Percentiles rank a stretch among this genome's conserved stretches.
phyloP scores from a whole-genome alignment of 1,140 invertebrate species.

The Drosophila littoralis region DNA sequence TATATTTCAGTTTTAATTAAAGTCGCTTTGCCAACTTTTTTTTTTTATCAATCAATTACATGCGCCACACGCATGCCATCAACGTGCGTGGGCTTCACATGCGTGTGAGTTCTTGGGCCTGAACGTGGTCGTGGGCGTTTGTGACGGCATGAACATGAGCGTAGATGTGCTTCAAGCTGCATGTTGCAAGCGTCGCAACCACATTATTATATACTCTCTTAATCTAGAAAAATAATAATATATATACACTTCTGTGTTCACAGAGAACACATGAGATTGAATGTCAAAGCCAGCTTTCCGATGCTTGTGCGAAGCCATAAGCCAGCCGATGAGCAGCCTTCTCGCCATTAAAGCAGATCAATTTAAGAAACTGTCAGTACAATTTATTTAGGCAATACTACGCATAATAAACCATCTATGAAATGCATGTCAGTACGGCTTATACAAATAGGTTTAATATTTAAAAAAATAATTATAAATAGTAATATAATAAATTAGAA shows the following conservation, averaged over 20 bases:
- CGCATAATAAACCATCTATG: no score
- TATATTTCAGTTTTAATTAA: constrained; percentile 23
- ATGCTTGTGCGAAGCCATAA: no score
- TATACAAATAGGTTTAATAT: no score
- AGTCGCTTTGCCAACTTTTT: background rate
- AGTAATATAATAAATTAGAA: no score
- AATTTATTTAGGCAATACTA: no score
- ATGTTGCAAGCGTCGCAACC: background rate
- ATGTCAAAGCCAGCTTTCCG: background rate
- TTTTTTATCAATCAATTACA: constrained; percentile 15
- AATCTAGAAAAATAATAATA: background rate
- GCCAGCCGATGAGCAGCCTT: no score
- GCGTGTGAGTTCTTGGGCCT: background rate
- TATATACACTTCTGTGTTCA: background rate
- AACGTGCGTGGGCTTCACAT: background rate
- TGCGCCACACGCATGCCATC: background rate
- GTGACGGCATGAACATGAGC: background rate
- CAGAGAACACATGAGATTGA: constrained; percentile 2
- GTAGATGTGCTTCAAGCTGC: background rate
- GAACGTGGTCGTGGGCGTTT: background rate
- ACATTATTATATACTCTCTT: background rate
- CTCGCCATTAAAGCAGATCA: no score
- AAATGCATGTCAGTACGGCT: no score
- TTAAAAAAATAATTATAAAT: no score
- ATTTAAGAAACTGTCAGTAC: no score